Evolutionary conservation across 2,797 vertebrate species (phyloP), one percentile per base, ranked within the genome.

Genomic region (Craterocephalus amniculus): DNA sequence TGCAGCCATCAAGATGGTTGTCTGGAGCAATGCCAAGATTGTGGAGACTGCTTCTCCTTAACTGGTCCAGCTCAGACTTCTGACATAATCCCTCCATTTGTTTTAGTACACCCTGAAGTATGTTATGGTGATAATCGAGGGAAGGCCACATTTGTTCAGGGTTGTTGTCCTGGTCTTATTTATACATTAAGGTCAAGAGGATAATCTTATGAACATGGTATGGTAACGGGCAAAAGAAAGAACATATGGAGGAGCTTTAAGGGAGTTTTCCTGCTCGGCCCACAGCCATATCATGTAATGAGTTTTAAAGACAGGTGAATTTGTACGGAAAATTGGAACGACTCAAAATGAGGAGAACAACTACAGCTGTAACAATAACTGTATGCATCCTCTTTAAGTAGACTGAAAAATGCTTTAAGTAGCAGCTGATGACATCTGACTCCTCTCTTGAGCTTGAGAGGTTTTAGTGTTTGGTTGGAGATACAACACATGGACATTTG

Each of bases 1-100:
- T 98, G 96, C 89, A 96, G 95, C 95, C 95, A 96, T 98, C 96
- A 96, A 96, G 95, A 96, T 96, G 95, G 95, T 96, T 88, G 93
- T 93, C 94, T 90, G 94, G 95, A 95, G 95, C 95, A 94, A 84
- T 84, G 91, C 94, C 93, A 92, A 91, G 86, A 92, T 88, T 70
- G 78, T 85, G 90, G 93, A 95, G 94, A 88, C 95, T 95, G 95
- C 91, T 94, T 93, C 93, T 94, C 93, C 89, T 95, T 95, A 94
- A 88, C 91, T 72, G 67, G 71, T 89, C 83, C 85, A 70, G 87
- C 95, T 58, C 34, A 63, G 85, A 81, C 75, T 63, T 58, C 81
- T 98, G 95, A 97, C 95, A 96, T 97, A 95, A 96, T 86, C 76
- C 75, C 74, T 86, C 67, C 91, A 94, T 95, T 96, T 97, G 95